These are phyloP conservation scores for Daubentonia madagascariensis DNA, from an alignment of 2,113 vertebrate species.

Conservation along the genomic window DNA sequence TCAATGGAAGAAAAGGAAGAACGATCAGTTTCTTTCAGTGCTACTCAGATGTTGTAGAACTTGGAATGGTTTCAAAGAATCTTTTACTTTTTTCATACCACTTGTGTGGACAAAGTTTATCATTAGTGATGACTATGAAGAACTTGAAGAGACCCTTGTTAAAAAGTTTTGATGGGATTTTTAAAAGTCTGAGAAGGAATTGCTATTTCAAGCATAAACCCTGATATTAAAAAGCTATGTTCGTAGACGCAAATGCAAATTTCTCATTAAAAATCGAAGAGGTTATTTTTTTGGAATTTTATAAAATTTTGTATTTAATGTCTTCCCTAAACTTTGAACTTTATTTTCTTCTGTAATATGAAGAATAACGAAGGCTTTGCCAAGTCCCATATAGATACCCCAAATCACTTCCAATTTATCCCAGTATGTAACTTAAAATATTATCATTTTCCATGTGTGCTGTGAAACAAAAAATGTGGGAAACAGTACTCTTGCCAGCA, in stretches of 20 bases:
- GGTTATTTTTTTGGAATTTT: neutral
- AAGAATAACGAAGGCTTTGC: neutral
- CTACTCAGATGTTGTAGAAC: neutral
- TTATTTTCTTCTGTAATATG: constrained; percentile 27
- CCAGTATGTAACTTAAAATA: neutral
- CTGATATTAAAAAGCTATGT: constrained; percentile 26
- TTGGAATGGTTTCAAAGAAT: neutral
- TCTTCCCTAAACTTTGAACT: constrained; percentile 15
- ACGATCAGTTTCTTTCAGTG: neutral
- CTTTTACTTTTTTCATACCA: neutral
- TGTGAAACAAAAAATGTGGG: neutral
- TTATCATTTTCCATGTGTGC: neutral
- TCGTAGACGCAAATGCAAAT: constrained; percentile 41
- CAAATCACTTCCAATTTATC: neutral
- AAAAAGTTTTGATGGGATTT: neutral
- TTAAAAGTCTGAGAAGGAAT: neutral
- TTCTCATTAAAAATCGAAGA: constrained; percentile 43
- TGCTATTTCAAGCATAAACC: constrained; percentile 15
- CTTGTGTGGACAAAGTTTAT: neutral
- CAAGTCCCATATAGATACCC: neutral
- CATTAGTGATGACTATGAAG: neutral
- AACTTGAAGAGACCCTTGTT: neutral
- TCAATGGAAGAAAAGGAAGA: neutral
- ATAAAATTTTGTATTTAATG: neutral
- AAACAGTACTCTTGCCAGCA: neutral